These are phyloP conservation scores for Agrenia bidenticulata DNA, from an alignment of 2,888 invertebrate species.

Conservation along the genomic window DNA sequence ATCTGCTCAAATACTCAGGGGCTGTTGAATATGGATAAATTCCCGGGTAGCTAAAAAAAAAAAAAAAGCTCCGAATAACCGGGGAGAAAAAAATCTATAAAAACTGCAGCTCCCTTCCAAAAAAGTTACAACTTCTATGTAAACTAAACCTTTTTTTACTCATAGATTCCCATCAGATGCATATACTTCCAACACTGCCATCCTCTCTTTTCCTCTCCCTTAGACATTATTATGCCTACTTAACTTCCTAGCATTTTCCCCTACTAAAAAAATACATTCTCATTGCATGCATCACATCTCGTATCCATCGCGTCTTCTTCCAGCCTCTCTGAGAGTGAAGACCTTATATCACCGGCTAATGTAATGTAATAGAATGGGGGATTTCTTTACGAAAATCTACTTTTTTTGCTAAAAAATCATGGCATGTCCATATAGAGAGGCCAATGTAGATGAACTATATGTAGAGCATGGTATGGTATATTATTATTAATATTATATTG, in stretches of 20 bases:
- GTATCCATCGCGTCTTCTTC: no score
- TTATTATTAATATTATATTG: neutral
- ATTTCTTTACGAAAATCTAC: conserved; percentile 44
- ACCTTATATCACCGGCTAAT: conserved; percentile 19
- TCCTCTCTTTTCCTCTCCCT: neutral
- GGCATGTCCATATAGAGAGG: neutral
- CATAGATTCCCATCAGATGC: conserved; percentile 14
- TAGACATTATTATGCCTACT: conserved; percentile 18
- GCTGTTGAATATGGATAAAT: conserved; percentile 49
- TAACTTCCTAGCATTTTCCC: no score
- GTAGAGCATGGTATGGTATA: neutral
- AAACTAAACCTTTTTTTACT: conserved; percentile 20
- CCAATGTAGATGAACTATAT: no score
- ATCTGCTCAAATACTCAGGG: conserved; percentile 29
- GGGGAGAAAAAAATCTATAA: conserved; percentile 46
- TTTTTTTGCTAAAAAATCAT: conserved; percentile 21
- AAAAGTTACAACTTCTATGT: conserved; percentile 10
- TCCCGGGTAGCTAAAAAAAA: conserved; percentile 41
- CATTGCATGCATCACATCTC: neutral
- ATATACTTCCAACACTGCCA: no score
- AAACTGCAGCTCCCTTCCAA: conserved; percentile 23
- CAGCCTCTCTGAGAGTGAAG: conserved; percentile 7
- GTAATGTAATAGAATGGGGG: conserved; percentile 29
- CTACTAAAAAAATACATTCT: conserved; percentile 10
- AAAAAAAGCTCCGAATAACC: neutral